Base-by-base conservation (phyloP, 2,888 invertebrate species). In the Tetragonula carbonaria region DNA sequence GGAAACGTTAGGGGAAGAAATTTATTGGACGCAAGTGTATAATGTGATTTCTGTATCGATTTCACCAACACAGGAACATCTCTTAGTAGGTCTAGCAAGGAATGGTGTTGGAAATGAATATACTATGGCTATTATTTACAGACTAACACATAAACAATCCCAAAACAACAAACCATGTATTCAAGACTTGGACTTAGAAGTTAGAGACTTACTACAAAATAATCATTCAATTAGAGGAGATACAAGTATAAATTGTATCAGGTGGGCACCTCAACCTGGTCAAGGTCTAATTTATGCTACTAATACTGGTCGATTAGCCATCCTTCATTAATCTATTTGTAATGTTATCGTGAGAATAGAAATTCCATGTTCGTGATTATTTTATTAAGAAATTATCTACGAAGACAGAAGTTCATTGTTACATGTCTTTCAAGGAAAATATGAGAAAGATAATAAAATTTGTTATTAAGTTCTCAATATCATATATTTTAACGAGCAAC, bases 231-330 rank as follows among this genome's bases (percentile, higher is more conserved):
- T 94, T n/a, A 93, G 96, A 67, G 96, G 96, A 71, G 96, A 96
- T 91, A 96, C 97, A 78, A 97, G 97, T 93, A 96, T 98, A 68
- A 98, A 98, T 95, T 98, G 98, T 91, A 97, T 98, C 75, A 96
- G 97, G 77, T 98, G 98, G 98, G 96, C 97, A 77, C 98, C 98
- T 0, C 96, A 96, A 70, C 96, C 97, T 0, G 98, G 98, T 0
- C 97, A 98, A 93, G 98, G 98, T 2, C 95, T 98, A 79, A 97
- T 98, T 73, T 98, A 97, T 94, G 98, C 97, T 38, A 98, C 98
- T 88, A 98, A 97, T 93, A 97, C 97, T 28, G 98, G 98, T 75
- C 97, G 97, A 92, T 95, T 98, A 86, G 96, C 96, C 92, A 96
- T 97, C 90, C 95, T 97, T 93, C 92, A 92, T 88, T 94, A 89